Conservation (phyloP, 2,113 vertebrate species). For the Pachyramphus minor region DNA sequence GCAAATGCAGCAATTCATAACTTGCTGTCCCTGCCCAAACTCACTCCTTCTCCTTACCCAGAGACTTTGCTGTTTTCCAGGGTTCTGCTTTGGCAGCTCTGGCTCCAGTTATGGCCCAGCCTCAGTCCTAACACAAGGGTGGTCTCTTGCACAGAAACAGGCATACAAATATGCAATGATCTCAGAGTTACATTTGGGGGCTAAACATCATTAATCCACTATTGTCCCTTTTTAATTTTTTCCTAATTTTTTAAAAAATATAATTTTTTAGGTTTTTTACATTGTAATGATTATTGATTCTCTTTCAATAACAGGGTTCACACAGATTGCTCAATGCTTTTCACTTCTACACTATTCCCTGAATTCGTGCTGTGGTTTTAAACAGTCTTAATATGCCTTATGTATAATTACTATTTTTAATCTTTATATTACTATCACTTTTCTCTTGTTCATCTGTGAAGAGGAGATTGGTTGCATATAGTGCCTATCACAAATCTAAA, state of each 20-base stretch:
- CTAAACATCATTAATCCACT: background rate
- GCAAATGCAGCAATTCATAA: background rate
- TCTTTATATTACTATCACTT: background rate
- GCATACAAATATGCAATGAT: background rate
- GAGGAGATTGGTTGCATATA: background rate
- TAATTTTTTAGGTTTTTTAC: background rate
- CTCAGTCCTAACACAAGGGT: background rate
- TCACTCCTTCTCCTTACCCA: background rate
- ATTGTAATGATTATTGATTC: background rate
- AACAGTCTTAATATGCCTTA: background rate
- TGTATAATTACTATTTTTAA: background rate
- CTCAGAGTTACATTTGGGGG: background rate
- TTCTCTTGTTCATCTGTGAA: background rate
- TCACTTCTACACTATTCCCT: background rate
- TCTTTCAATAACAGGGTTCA: background rate
- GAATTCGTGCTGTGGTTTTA: background rate
- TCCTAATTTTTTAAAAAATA: background rate
- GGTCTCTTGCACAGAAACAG: background rate
- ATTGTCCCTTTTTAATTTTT: background rate
- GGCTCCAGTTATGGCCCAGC: accelerated
- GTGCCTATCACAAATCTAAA: background rate
- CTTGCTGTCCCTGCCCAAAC: background rate
- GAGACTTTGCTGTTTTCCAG: background rate
- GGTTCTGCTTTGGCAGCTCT: background rate
- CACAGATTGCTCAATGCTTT: background rate